These are phyloP conservation scores for Aplysina aerophoba DNA, from an alignment of 37 sponge, comb jelly and placozoan species.

Conservation along the genomic window DNA sequence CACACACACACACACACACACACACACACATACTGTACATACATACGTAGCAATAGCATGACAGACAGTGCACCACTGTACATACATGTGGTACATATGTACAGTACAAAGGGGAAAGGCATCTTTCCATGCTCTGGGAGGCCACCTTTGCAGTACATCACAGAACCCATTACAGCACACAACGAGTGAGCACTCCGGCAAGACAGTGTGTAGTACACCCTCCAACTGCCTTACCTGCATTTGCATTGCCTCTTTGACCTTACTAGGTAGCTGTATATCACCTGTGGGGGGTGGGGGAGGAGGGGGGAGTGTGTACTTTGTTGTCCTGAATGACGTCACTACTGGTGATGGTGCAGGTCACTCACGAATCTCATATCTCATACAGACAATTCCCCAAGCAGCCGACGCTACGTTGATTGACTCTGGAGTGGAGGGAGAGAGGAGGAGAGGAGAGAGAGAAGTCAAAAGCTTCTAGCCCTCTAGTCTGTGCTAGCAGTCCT, in stretches of 20 bases:
- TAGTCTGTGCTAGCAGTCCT: too few relatives aligned
- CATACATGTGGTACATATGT: too few relatives aligned
- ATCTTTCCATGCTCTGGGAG: too few relatives aligned
- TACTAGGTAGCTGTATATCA: conserved; percentile 88
- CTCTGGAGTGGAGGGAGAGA: conserved; percentile 47
- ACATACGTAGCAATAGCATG: too few relatives aligned
- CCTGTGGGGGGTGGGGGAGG: not conserved
- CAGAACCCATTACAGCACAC: too few relatives aligned
- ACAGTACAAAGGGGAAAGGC: too few relatives aligned
- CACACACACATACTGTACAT: too few relatives aligned
- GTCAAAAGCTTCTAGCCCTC: not conserved
- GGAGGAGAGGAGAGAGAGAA: not conserved
- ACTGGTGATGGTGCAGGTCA: not conserved
- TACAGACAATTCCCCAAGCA: conserved; percentile 95
- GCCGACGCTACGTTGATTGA: conserved; percentile 95
- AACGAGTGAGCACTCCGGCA: too few relatives aligned
- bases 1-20: too few relatives aligned
- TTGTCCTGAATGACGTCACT: not conserved
- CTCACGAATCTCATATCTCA: conserved; percentile 95
- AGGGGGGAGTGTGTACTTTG: not conserved
- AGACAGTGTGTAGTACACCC: too few relatives aligned
- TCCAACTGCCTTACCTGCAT: conserved; percentile 80
- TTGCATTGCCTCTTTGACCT: conserved; percentile 99
- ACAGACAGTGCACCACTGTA: too few relatives aligned
- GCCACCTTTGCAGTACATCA: too few relatives aligned